phyloP scores from a whole-genome alignment of 2,888 invertebrate genomes.

The Hyppa rectilinea region DNA sequence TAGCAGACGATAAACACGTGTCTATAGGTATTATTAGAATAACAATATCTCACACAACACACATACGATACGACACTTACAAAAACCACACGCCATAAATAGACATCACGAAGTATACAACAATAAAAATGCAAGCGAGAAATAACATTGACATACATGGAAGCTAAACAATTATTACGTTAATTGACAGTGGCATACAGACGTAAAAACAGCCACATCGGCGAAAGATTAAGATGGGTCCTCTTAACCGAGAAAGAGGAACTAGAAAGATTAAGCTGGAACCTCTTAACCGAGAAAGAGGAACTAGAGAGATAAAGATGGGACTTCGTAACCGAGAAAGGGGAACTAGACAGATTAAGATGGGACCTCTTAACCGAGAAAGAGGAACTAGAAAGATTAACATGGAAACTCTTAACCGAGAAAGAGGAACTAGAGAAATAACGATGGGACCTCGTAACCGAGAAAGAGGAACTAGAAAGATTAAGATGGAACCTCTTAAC shows the following conservation, averaged over 20 bases:
- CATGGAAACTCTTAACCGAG: too few species aligned
- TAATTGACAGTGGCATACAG: slow-evolving; percentile 5
- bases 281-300: too few species aligned
- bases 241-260: too few species aligned
- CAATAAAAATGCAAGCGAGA: slow-evolving; percentile 23
- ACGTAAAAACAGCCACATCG: slow-evolving; percentile 5
- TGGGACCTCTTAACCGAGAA: too few species aligned
- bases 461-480: neutral
- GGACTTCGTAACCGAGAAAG: neutral
- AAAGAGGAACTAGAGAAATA: too few species aligned
- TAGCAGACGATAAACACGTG: neutral
- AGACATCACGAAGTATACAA: slow-evolving; percentile 24
- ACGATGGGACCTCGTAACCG: neutral
- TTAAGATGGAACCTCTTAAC: too few species aligned
- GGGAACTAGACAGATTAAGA: too few species aligned
- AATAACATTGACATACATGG: slow-evolving; percentile 46
- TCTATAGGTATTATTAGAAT: neutral
- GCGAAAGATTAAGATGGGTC: neutral
- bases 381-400: too few species aligned
- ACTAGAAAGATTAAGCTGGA: too few species aligned
- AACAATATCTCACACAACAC: slow-evolving; percentile 1
- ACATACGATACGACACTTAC: neutral
- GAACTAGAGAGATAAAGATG: too few species aligned
- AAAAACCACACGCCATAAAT: neutral
- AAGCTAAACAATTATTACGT: slow-evolving; percentile 27